Evolutionary conservation across 2,888 invertebrate species (phyloP), one percentile per base, ranked within the genome.

Genomic region (Argynnis bischoffii): DNA sequence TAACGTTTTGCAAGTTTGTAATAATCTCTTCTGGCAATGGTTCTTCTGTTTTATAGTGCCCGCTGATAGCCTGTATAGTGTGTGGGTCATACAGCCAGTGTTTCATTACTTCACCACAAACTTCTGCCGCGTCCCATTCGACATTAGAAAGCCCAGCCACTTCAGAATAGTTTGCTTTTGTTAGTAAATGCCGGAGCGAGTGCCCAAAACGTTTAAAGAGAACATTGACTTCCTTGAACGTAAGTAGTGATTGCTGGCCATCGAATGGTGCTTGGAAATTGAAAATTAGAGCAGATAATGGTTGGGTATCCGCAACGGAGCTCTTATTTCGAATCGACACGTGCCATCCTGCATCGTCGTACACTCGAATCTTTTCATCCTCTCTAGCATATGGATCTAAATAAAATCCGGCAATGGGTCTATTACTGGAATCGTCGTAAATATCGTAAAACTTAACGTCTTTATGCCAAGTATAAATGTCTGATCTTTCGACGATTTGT

Each of bases 111-210:
- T 97, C 94, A 0, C 97, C 96, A 70, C 96, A 95, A 0, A 98
- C 95, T 81, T 96, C 96, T 0, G 97, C 95, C 0, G 97, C 97
- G 86, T 99, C 99, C 98, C 98, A 98, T 90, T 99, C 99, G 0
- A 99, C 94, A 83, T 97, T 97, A 0, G 96, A 95, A 26, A 96
- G 88, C 0, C 98, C 98, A 3, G 98, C 95, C 0, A 98, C 94
- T 83, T 98, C 98, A 0, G 96, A 94, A 85, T 97, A 97, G 16
- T 96, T 95, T 0, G 96, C 95, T 79, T 94, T 95, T 0, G 98
- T 97, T 47, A 99, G 89, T 72, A 99, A 87, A 87, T 98, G 96
- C 76, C 99, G 97, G 55, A 99, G 89, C 0, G 96, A 94, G 75
- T 96, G 95, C 0, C 99, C 99, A 84, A 99, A 97, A 93, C 96